Evolutionary conservation across 2,888 invertebrate species (phyloP), one percentile per base, ranked within the genome.

Genomic region (Taenaris catops): DNA sequence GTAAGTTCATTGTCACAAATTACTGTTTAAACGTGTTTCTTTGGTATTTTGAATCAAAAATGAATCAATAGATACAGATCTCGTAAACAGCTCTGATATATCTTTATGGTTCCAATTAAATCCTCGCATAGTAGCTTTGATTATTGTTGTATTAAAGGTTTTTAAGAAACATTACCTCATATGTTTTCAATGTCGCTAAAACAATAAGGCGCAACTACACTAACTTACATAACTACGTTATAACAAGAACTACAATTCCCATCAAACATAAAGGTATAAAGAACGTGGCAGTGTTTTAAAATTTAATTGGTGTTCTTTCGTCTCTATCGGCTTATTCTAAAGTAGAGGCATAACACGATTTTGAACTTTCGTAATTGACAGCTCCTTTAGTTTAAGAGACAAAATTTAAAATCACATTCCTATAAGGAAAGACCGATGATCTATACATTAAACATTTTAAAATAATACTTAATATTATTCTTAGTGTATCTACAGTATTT

Each of bases 221-320:
- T 55, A 57, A 28, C 41, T 41, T 53, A 54, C 24, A 20, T 43
- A 36, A 44, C 38, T 35, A 46, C 25, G 37, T 34, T 23, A 38
- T 41, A 52, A 46, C 39, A 33, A 44, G 36, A 39, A 42, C 41
- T 46, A 44, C 38, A 25, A 38, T 51, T 51, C 32, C 27, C 36
- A 44, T 44, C 34, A 31, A 48, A 44, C 34, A 32, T 10, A 51
- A 49, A 36, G 48, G 42, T 55, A 55, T 23, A 28, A 7, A 16
- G 16, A 44, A 52, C 40, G 24, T 54, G 61, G 61, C 62, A 63
- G 62, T 60, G 62, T 51, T 33, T 38, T 43, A 36, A 46, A 35
- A 45, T 34, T 36, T 48, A 46, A 46, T 60, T 60, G 56, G 56
- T 57, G 58, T 58, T 53, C 28, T 38, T 41, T 33, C 37, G 26